Base-by-base conservation (phyloP, 2,797 vertebrate species). In the Pristis pectinata region DNA sequence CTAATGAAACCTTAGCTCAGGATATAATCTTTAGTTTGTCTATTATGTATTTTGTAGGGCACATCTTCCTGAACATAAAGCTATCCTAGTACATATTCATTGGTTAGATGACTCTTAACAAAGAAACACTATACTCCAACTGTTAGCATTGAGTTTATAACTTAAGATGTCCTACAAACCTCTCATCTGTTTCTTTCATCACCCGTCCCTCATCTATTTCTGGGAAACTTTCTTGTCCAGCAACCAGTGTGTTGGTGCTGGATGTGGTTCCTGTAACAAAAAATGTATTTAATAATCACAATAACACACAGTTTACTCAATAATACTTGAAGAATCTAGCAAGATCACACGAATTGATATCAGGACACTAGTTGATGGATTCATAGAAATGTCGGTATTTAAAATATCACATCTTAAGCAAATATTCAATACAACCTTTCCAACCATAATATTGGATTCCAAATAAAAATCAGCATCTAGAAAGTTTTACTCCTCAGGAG, bases 231-330 rank as follows among this genome's bases (percentile, higher is more conserved):
- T 99, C 99, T 95, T 99, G 98, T 56, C 98, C 99, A 0, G 98
- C 98, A 64, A 99, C 98, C 83, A 99, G 98, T 0, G 99, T 99
- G 95, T 99, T 99, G 95, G 98, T 99, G 97, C 99, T 99, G 64
- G 99, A 99, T 0, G 99, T 99, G 93, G 99, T 99, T 95, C 99
- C 99, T 99, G 95, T 30, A 94, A 5, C 37, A 64, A 64, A 11
- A 94, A 37, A 2, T 79, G 79, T 19, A 91, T 41, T 91, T 15
- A 94, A 34, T 76, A 30, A 49, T 6, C 0, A 30, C 24, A 34
- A 49, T 34, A 37, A 61, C 80, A 11, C 27, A 72, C n/a, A 44
- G 11, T 76, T 34, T 53, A 94, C 77, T 64, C 77, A 94, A 80
- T 27, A 41, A 80, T n/a, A 11, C 30, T 82, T 67, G 91, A 41